phyloP scores from a whole-genome alignment of 2,797 vertebrate genomes.

The Orientallactaga sibirica region DNA sequence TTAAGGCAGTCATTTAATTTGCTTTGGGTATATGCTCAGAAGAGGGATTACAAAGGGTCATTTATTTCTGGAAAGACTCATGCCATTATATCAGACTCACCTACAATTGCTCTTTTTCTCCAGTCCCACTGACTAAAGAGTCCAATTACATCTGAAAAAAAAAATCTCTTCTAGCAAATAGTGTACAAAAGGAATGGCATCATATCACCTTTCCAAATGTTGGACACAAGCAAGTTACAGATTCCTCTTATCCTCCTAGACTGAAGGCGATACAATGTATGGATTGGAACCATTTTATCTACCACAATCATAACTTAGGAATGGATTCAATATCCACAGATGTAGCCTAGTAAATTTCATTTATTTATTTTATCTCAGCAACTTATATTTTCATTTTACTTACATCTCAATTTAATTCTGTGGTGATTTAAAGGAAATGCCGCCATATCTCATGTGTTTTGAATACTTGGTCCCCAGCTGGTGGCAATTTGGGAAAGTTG shows the following conservation, averaged over 20 bases:
- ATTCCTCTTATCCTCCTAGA: not conserved
- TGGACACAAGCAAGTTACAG: not conserved
- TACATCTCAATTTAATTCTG: not conserved
- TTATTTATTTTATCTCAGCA: not conserved
- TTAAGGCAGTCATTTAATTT: not conserved
- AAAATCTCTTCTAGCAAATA: not conserved
- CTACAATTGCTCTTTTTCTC: not conserved
- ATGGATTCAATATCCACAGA: not conserved
- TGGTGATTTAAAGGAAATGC: not conserved
- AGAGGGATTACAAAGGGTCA: not conserved
- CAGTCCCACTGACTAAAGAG: not conserved
- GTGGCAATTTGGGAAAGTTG: too few relatives aligned
- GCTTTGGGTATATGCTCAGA: not conserved
- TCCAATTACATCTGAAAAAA: not conserved
- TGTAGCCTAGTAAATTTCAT: not conserved
- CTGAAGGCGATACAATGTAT: not conserved
- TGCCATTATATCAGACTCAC: not conserved
- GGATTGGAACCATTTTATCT: not conserved
- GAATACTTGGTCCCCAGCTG: too few relatives aligned
- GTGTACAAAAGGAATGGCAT: not conserved
- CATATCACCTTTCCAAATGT: not conserved
- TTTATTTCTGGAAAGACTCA: not conserved
- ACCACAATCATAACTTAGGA: not conserved
- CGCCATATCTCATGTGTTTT: too few relatives aligned
- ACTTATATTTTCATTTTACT: not conserved